Evolutionary conservation across 2,797 vertebrate genomes (phyloP).

Genomic region (Betta splendens): DNA sequence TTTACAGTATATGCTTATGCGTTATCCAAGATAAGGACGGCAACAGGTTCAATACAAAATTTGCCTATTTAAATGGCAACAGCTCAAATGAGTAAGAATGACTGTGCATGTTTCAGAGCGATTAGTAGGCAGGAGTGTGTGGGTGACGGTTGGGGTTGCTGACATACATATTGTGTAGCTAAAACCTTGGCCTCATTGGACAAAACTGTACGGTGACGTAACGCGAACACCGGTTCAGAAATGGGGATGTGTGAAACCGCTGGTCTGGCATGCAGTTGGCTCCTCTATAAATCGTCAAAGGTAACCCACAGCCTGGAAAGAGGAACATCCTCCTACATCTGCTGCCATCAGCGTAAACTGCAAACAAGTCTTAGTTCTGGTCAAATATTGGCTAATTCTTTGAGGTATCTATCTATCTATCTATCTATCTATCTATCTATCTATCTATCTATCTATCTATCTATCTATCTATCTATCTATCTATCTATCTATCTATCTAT

Average conservation of each 20-base stretch:
- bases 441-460: too few species aligned
- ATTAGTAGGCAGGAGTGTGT: neutral
- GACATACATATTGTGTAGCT: too few species aligned
- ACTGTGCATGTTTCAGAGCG: neutral
- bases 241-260: neutral
- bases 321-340: constrained; percentile 1
- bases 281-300: neutral
- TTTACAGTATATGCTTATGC: too few species aligned
- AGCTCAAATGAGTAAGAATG: constrained; percentile 7
- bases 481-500: too few species aligned
- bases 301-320: neutral
- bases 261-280: neutral
- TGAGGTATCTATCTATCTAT: too few species aligned
- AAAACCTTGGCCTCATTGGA: neutral
- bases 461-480: too few species aligned
- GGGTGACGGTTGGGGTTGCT: neutral
- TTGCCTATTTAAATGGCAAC: neutral
- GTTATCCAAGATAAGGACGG: too few species aligned
- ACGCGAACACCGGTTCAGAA: neutral
- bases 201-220: neutral
- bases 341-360: neutral
- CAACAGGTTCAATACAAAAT: neutral
- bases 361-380: neutral
- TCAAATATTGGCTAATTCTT: too few species aligned
- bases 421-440: too few species aligned